A percentile compares a stretch with the other conserved stretches of the same genome.
Conservation (phyloP, 2,113 vertebrate genomes). For the Oncorhynchus mykiss region DNA sequence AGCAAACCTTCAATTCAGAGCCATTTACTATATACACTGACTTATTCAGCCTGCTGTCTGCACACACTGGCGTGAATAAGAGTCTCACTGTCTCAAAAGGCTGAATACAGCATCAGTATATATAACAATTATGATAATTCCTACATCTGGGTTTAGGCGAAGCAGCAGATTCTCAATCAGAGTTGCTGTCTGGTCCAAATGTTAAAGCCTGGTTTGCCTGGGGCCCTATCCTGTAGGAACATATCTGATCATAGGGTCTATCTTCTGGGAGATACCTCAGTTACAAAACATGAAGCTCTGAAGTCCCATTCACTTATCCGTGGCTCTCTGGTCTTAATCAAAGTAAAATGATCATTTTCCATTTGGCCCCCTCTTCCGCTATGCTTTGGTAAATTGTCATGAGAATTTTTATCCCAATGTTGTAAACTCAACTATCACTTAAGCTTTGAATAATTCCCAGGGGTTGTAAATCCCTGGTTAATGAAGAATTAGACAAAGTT, state of each 20-base stretch:
- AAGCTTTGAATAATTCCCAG: too few species aligned
- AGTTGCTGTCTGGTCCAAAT: constrained; percentile 3
- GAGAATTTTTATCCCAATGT: too few species aligned
- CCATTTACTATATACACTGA: neutral
- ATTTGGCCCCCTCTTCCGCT: neutral
- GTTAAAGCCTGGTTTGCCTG: constrained; percentile 14
- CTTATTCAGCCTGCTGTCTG: constrained; percentile 13
- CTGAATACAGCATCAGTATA: constrained; percentile 19
- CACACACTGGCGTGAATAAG: constrained; percentile 5
- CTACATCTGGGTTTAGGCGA: constrained; percentile 19
- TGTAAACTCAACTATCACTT: too few species aligned
- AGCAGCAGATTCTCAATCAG: neutral
- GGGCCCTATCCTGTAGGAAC: constrained; percentile 4
- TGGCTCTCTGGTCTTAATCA: constrained; percentile 41
- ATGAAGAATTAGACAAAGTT: too few species aligned
- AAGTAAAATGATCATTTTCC: constrained; percentile 38
- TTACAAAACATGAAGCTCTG: constrained; percentile 10
- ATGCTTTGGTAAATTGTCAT: constrained; percentile 25
- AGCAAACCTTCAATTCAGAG: neutral
- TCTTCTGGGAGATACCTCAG: constrained; percentile 26
- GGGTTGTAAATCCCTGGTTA: too few species aligned
- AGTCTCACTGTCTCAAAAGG: constrained; percentile 11
- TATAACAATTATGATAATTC: constrained; percentile 30
- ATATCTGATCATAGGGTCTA: constrained; percentile 7
- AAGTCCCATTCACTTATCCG: constrained; percentile 12